Percentiles rank a stretch among this genome's conserved stretches.
These are phyloP conservation scores for Chiroxiphia lanceolata DNA, from an alignment of 2,797 vertebrate species.

Conservation along the genomic window DNA sequence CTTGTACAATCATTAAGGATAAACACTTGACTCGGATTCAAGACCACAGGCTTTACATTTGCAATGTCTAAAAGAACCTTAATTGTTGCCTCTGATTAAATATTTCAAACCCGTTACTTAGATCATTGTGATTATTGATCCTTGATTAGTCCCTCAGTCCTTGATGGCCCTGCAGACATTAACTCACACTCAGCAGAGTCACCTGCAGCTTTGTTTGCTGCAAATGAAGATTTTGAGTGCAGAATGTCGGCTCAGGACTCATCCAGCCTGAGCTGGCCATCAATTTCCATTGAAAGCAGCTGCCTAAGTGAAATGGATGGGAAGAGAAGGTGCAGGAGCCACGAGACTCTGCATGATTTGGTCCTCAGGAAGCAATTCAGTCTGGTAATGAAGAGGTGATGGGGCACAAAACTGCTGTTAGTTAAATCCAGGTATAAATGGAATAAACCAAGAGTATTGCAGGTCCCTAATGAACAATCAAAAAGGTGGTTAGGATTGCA, in stretches of 20 bases:
- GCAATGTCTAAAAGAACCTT: not conserved
- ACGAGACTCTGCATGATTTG: not conserved
- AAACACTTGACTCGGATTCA: not conserved
- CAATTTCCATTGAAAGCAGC: not conserved
- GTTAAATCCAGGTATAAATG: slow-evolving; percentile 27
- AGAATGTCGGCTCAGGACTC: not conserved
- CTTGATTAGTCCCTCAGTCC: not conserved
- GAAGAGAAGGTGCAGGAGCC: not conserved
- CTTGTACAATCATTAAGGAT: not conserved
- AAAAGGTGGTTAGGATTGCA: not conserved
- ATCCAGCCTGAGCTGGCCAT: not conserved
- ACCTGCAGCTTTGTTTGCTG: not conserved
- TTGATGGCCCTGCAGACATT: not conserved
- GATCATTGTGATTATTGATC: not conserved
- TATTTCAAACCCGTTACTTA: not conserved
- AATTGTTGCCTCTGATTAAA: not conserved
- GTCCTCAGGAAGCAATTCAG: slow-evolving; percentile 55
- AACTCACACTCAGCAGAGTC: not conserved
- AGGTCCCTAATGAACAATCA: slow-evolving; percentile 53
- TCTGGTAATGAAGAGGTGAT: slow-evolving; percentile 28
- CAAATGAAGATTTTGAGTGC: slow-evolving; percentile 10
- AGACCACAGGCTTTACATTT: not conserved
- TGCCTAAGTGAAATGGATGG: slow-evolving; percentile 54
- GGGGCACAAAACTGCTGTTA: slow-evolving; percentile 35
- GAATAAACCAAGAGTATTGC: slow-evolving; percentile 31